Percentiles rank a stretch among this genome's conserved stretches.
phyloP scores from a whole-genome alignment of 2,888 invertebrate genomes.

The Listrodromus nycthemerus region DNA sequence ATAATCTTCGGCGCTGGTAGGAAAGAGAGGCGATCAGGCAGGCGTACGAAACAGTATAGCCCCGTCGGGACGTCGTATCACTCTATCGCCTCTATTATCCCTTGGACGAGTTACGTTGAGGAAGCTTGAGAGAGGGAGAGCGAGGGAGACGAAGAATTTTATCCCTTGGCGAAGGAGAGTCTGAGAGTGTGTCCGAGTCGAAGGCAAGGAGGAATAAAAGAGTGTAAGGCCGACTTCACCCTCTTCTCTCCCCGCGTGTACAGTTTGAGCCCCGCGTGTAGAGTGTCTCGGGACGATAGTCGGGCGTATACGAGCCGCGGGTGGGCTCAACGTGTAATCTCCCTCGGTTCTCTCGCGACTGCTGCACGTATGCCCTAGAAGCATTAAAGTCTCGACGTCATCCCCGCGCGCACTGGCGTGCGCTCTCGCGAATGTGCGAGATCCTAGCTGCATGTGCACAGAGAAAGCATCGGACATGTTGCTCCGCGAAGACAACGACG shows the following conservation, averaged over 20 bases:
- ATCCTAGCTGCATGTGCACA: slow-evolving; percentile 71
- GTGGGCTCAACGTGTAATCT: slow-evolving; percentile 78
- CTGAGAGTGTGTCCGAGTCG: slow-evolving; percentile 50
- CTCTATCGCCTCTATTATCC: slow-evolving; percentile 66
- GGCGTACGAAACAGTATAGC: slow-evolving; percentile 13
- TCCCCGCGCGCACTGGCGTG: slow-evolving; percentile 65
- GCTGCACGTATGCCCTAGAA: slow-evolving; percentile 76
- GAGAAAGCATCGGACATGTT: slow-evolving; percentile 68
- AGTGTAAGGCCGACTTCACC: slow-evolving; percentile 58
- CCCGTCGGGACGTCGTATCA: slow-evolving; percentile 63
- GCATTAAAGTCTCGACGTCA: slow-evolving; percentile 79
- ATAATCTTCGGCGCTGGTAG: slow-evolving; percentile 58
- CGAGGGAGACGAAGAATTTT: slow-evolving; percentile 52
- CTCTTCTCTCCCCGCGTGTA: slow-evolving; percentile 30
- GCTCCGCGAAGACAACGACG: slow-evolving; percentile 76
- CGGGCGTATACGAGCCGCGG: slow-evolving; percentile 72
- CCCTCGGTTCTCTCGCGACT: slow-evolving; percentile 65
- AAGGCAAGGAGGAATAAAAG: slow-evolving; percentile 25
- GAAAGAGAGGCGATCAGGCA: slow-evolving; percentile 15
- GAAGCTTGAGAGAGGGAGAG: background rate
- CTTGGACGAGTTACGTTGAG: slow-evolving; percentile 55
- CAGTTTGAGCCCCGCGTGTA: slow-evolving; percentile 54
- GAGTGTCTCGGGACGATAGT: slow-evolving; percentile 62
- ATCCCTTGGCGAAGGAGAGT: slow-evolving; percentile 47
- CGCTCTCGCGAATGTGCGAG: slow-evolving; percentile 53